These are phyloP conservation scores for Lithobates pipiens DNA, from an alignment of 2,797 vertebrate genomes.

Conservation along the genomic window DNA sequence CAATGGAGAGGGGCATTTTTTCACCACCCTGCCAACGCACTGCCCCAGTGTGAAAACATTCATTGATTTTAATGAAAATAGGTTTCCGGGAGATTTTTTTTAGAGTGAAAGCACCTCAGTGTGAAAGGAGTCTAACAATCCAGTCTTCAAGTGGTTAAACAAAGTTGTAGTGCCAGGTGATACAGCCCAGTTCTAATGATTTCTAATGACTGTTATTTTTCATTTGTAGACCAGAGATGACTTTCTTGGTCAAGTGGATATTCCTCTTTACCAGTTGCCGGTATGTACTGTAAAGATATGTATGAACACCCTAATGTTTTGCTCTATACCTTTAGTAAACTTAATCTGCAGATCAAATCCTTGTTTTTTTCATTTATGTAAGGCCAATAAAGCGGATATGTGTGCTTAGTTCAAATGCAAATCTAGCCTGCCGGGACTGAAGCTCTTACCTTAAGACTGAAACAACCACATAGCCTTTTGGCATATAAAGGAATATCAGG, in stretches of 20 bases:
- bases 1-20: no score
- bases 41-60: no score
- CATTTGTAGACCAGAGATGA: constrained; percentile 91
- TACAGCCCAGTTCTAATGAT: background rate
- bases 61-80: no score
- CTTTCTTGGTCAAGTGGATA: constrained; percentile 96
- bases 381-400: constrained; percentile 12
- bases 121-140: no score
- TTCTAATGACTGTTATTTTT: constrained; percentile 58
- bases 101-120: no score
- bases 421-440: constrained; percentile 31
- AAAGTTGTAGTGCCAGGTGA: background rate
- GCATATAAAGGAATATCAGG: constrained; percentile 3
- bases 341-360: constrained; percentile 46
- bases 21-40: no score
- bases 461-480: background rate
- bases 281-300: constrained; percentile 69
- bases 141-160: no score
- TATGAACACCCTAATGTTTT: constrained; percentile 25
- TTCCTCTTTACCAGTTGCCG: constrained; percentile 94
- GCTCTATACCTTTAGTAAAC: constrained; percentile 26
- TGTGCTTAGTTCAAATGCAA: constrained; percentile 37
- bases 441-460: background rate
- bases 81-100: no score
- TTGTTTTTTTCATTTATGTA: constrained; percentile 8